Evolutionary conservation across 2,888 invertebrate species (phyloP), one percentile per base, ranked within the genome.

Genomic region (Bhutanitis thaidina): DNA sequence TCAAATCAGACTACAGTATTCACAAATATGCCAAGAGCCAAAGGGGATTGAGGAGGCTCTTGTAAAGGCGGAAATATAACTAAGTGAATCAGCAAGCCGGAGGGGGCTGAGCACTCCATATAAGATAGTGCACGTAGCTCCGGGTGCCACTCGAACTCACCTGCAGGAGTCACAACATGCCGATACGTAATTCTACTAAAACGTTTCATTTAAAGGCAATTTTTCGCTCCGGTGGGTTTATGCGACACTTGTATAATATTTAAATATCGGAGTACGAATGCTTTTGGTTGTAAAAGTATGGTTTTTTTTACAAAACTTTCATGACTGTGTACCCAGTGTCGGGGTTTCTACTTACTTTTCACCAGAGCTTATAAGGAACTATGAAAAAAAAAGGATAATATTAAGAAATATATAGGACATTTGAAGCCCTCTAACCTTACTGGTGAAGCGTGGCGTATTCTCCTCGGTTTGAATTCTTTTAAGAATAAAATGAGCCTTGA

Each of bases 1-100:
- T 20, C 8, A 25, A 49, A 37, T 16, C 34, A 36, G 25, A 15
- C 32, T 16, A 32, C 39, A 47, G 15, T 47, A 15, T 46, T 44
- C 43, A 16, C n/a, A 50, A 38, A 45, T n/a, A 30, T 8, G n/a
- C 12, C n/a, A 32, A 43, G 27, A 29, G 32, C 9, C 12, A 14
- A 25, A 34, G 36, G 47, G 34, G 39, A 36, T 50, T 38, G 52
- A 55, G 57, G 64, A 62, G 54, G 60, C 71, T 67, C 63, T 60
- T 59, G 66, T 65, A 66, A 58, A 67, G 63, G 59, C 69, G 76
- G 77, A 76, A 77, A 74, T 66, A 67, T 67, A 66, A 62, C 65
- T 73, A 76, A 80, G 80, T 79, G 80, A 69, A 64, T 64, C 69
- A 77, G 74, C 74, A 76, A 76, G 73, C 63, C 51, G 38, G 57